Base-by-base conservation (phyloP, 2,797 vertebrate species). In the Hyperoplus lanceolatus region DNA sequence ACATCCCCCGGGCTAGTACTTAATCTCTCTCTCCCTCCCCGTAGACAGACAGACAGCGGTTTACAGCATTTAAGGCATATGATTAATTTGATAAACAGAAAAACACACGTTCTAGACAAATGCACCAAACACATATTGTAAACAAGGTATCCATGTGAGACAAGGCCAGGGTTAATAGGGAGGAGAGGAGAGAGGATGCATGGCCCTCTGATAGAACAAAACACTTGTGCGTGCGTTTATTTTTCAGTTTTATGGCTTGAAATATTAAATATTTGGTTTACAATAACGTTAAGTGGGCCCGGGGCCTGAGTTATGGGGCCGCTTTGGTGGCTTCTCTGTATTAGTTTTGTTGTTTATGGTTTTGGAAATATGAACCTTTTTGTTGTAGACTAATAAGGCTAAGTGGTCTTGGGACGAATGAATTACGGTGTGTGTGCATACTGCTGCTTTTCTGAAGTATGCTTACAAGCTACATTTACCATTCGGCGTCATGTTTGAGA, bases 181-280 rank as follows among this genome's bases (percentile, higher is more conserved):
- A 3, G 13, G 36, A 61, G 57, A 6, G 13, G n/a, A 39, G 50
- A n/a, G 21, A 18, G 54, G 41, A 59, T 46, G 73, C 66, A 86
- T 73, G 66, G 57, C 60, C 38, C 63, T 72, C 60, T 51, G 41
- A 21, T 45, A 42, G 70, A 70, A 83, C 51, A 70, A 70, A 73
- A 56, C 72, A 66, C 70, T 42, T 21, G 43, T 70, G 80, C 87
- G 43, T 70, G 80, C 87, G 71, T 86, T 84, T 82, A 75, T 84
- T 86, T 87, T 86, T 87, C 73, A 84, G 54, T 88, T 89, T 29
- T 86, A 90, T 54, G 71, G 71, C 74, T 86, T 89, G 77, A 92
- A 92, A 92, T 94, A 91, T 92, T 81, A 87, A 87, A 89, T 92
- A 91, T 93, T 94, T 92, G 91, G 89, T 92, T 91, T 93, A 92